A percentile compares a stretch with the other conserved stretches of the same genome.
Conservation (phyloP, 2,113 vertebrate species). For the Scophthalmus maximus region DNA sequence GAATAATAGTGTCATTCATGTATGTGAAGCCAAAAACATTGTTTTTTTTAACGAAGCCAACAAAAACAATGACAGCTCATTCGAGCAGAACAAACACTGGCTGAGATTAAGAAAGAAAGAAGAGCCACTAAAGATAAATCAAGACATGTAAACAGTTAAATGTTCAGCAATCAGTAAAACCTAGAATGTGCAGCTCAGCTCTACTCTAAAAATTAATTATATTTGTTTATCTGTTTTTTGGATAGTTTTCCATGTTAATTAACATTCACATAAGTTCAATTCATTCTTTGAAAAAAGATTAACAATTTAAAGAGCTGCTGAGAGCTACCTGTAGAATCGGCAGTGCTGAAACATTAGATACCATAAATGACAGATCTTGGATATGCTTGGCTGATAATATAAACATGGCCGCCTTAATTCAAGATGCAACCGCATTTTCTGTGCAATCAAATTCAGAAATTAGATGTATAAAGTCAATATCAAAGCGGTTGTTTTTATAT, state of each 20-base stretch:
- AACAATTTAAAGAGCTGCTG: background rate
- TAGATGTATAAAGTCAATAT: background rate
- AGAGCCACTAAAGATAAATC: background rate
- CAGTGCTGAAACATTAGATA: too few relatives aligned
- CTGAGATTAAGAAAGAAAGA: too few relatives aligned
- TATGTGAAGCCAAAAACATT: background rate
- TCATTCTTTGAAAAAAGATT: too few relatives aligned
- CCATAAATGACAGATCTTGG: too few relatives aligned
- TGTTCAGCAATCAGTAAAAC: background rate
- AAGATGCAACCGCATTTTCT: too few relatives aligned
- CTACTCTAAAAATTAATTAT: background rate
- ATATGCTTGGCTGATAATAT: too few relatives aligned
- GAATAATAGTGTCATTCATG: constrained; percentile 4
- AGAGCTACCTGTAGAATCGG: background rate
- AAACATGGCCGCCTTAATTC: too few relatives aligned
- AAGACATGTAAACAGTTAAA: constrained; percentile 8
- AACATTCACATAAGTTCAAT: too few relatives aligned
- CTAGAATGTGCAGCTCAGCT: background rate
- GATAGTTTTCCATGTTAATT: too few relatives aligned
- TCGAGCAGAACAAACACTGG: background rate
- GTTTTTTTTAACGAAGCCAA: background rate
- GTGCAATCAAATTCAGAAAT: too few relatives aligned
- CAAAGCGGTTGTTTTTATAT: background rate
- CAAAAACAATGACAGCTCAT: constrained; percentile 10
- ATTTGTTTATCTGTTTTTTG: too few relatives aligned